phyloP scores from a whole-genome alignment of 2,888 invertebrate species.

The Tenthredo livida region DNA sequence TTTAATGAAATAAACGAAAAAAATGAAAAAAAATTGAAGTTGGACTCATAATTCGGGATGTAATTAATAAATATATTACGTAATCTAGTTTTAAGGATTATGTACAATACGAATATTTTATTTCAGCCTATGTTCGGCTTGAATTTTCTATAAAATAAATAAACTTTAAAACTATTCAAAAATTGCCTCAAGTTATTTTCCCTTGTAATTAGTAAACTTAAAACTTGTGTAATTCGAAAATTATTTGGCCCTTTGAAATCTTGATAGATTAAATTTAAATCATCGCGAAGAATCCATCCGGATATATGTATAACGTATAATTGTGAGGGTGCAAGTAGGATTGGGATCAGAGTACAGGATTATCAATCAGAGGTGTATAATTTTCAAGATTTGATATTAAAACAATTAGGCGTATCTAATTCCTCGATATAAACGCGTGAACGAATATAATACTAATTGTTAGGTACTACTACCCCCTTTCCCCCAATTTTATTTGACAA shows the following conservation, averaged over 20 bases:
- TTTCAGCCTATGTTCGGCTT: not conserved
- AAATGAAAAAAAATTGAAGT: not conserved
- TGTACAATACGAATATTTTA: not conserved
- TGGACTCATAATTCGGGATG: not conserved
- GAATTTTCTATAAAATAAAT: not conserved
- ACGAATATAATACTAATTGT: constrained; percentile 11
- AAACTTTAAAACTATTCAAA: constrained; percentile 2
- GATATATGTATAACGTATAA: not conserved
- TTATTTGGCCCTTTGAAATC: too few relatives aligned
- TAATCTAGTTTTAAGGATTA: not conserved
- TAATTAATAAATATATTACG: not conserved
- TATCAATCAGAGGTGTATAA: not conserved
- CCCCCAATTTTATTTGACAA: not conserved
- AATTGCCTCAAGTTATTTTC: not conserved
- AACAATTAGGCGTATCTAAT: not conserved
- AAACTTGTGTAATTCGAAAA: too few relatives aligned
- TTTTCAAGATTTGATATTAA: constrained; percentile 1
- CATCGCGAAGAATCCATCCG: too few relatives aligned
- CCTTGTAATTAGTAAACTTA: too few relatives aligned
- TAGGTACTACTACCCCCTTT: not conserved
- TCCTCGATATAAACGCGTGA: not conserved
- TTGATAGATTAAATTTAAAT: too few relatives aligned
- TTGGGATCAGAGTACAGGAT: not conserved
- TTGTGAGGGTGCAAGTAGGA: not conserved
- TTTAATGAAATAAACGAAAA: constrained; percentile 56